A percentile compares a stretch with the other conserved stretches of the same genome.
phyloP scores from a whole-genome alignment of 2,888 invertebrate genomes.

The Aphodius sticticus region DNA sequence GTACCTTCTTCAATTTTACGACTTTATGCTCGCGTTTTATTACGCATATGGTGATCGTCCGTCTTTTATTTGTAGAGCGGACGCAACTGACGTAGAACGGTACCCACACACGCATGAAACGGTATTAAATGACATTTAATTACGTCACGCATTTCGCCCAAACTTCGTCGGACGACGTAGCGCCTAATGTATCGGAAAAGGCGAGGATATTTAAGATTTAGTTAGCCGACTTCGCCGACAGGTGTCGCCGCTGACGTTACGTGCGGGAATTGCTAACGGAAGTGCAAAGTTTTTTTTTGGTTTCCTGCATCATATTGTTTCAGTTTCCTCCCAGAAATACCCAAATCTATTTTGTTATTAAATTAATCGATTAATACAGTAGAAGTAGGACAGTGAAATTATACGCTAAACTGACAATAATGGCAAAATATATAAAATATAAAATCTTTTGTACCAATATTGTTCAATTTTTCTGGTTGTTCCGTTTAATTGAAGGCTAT shows the following conservation, averaged over 20 bases:
- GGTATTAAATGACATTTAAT: slow-evolving; percentile 4
- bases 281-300: background rate
- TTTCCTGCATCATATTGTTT: background rate
- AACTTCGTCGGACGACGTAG: background rate
- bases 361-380: too few species aligned
- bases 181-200: background rate
- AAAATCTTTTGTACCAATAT: too few species aligned
- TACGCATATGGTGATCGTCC: background rate
- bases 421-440: too few species aligned
- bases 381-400: too few species aligned
- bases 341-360: too few species aligned
- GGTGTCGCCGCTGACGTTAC: background rate
- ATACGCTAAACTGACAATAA: too few species aligned
- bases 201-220: background rate
- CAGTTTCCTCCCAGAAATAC: too few species aligned
- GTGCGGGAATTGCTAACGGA: background rate
- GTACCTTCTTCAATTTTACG: background rate
- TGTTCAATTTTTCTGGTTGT: too few species aligned
- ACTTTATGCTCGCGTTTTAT: background rate
- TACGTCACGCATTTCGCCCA: background rate
- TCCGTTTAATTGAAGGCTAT: too few species aligned
- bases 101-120: background rate
- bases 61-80: background rate
- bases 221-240: background rate
- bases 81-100: background rate